Conservation (phyloP, 2,113 vertebrate species). For the Delphinus delphis region DNA sequence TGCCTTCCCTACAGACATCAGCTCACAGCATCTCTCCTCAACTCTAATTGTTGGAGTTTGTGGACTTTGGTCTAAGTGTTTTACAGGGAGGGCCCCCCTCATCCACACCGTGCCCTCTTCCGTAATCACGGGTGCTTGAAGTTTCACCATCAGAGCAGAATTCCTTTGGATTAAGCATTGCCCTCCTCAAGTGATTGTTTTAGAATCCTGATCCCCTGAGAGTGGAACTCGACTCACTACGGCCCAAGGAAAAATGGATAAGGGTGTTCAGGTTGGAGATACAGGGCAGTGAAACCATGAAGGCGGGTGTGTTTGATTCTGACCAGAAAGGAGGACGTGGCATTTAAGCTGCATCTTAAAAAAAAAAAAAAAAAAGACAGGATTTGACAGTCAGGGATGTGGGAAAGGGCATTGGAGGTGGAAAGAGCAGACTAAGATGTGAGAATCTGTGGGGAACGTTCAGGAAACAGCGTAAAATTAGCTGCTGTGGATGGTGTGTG, state of each 20-base stretch:
- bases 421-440: background rate
- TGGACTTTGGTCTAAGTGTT: background rate
- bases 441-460: background rate
- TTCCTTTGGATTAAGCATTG: background rate
- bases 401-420: background rate
- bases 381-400: background rate
- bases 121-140: too few species aligned
- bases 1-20: background rate
- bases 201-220: background rate
- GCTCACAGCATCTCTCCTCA: background rate
- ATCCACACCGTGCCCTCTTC: background rate
- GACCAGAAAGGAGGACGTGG: background rate
- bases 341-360: background rate
- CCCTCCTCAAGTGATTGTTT: background rate
- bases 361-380: background rate
- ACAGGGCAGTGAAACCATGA: background rate
- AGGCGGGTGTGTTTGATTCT: background rate
- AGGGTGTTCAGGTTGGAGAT: background rate
- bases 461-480: background rate
- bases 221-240: too few species aligned
- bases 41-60: background rate
- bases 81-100: background rate
- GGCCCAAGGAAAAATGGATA: background rate
- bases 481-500: background rate
- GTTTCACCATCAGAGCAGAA: too few species aligned